Conservation (phyloP, 2,888 invertebrate species). For the Thereva unica region DNA sequence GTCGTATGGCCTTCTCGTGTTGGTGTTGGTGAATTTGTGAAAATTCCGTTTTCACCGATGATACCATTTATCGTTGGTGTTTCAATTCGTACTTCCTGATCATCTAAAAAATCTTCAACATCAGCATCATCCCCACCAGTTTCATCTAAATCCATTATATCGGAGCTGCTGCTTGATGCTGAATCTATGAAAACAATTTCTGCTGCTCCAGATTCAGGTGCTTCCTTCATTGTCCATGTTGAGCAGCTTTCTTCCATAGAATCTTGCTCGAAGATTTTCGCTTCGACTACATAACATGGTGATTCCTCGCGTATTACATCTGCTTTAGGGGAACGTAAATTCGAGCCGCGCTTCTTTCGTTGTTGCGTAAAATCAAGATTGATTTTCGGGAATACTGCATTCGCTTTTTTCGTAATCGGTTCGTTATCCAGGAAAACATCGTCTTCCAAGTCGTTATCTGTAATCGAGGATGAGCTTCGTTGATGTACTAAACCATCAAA, state of each 20-base stretch:
- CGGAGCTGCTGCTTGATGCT: constrained; percentile 67
- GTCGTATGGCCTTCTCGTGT: constrained; percentile 12
- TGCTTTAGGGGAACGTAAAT: constrained; percentile 47
- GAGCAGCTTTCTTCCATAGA: constrained; percentile 65
- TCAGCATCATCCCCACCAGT: constrained; percentile 56
- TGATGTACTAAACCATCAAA: constrained; percentile 45
- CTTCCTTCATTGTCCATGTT: constrained; percentile 59
- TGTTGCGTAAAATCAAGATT: constrained; percentile 53
- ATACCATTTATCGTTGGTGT: constrained; percentile 46
- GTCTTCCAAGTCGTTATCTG: constrained; percentile 56
- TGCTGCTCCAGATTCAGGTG: constrained; percentile 64
- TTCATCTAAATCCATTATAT: constrained; percentile 63
- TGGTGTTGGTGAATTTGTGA: constrained; percentile 1
- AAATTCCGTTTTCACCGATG: constrained; percentile 38
- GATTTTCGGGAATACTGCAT: constrained; percentile 57
- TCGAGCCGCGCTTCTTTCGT: constrained; percentile 44
- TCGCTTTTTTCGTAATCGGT: constrained; percentile 51
- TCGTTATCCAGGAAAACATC: constrained; percentile 59
- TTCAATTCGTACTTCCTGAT: constrained; percentile 46
- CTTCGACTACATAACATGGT: constrained; percentile 64
- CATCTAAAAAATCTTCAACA: constrained; percentile 59
- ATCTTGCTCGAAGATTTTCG: constrained; percentile 63
- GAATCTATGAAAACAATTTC: constrained; percentile 73
- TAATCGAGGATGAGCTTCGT: constrained; percentile 38
- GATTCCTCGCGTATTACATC: constrained; percentile 52